Evolutionary conservation across 2,113 vertebrate genomes (phyloP).

Genomic region (Laterallus jamaicensis): DNA sequence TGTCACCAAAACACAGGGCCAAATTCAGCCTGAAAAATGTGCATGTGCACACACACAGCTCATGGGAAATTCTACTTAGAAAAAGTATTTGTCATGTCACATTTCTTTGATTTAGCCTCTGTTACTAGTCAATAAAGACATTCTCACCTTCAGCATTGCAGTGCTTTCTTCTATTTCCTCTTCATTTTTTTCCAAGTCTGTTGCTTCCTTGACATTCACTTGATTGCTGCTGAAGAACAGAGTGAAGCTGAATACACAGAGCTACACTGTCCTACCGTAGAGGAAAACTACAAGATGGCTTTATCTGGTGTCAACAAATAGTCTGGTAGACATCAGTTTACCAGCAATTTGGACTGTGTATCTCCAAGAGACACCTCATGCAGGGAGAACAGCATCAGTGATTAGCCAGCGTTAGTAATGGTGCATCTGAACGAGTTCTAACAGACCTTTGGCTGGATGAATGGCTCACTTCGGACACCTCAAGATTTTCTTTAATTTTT

Average conservation of each 20-base stretch:
- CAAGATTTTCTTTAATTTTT: conserved; percentile 59
- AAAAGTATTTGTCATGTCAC: not conserved
- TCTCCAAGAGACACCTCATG: not conserved
- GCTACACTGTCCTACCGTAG: not conserved
- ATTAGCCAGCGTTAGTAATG: fast-evolving
- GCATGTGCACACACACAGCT: fast-evolving
- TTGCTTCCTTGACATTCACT: not conserved
- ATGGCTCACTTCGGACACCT: not conserved
- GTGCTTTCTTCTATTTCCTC: not conserved
- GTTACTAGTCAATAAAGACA: not conserved
- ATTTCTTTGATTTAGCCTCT: not conserved
- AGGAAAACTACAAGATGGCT: not conserved
- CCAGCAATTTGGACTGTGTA: not conserved
- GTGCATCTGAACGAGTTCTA: not conserved
- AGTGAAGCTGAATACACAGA: not conserved
- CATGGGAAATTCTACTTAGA: not conserved
- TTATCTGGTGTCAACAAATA: not conserved
- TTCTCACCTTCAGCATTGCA: conserved; percentile 36
- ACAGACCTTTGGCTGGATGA: conserved; percentile 44
- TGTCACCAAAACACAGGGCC: not conserved
- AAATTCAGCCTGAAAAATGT: not conserved
- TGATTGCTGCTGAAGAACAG: conserved; percentile 29
- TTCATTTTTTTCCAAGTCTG: not conserved
- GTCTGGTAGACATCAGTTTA: not conserved
- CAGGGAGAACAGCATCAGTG: not conserved